Base-by-base conservation (phyloP, 2,113 vertebrate species). In the Hyperopisus bebe region DNA sequence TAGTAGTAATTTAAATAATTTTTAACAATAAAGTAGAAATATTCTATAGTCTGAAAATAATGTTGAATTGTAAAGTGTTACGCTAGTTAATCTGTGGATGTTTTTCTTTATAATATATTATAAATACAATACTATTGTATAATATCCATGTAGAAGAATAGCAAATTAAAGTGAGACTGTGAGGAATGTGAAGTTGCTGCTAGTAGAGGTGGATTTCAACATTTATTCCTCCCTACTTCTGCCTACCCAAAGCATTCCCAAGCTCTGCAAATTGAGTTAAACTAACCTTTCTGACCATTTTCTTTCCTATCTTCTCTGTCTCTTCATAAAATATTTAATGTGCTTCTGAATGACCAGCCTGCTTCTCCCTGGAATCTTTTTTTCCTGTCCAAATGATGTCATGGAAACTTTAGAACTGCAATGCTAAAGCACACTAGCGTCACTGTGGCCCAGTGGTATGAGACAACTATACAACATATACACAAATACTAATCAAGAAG, bases 251-350 rank as follows among this genome's bases (percentile, higher is more conserved):
- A 62, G 58, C 88, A 87, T 89, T 47, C 70, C 90, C 42, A 35
- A 92, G 93, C 93, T 94, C 92, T 92, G 91, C 93, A 95, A 95
- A 95, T 53, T 95, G 94, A 96, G 94, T 95, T 95, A 94, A 95
- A 96, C 96, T 98, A 98, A 97, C 97, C 98, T 98, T 97, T 97
- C 95, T 97, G 97, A 96, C 96, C 97, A 97, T 95, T 93, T 94
- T 96, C 95, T 96, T 97, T 97, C 96, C 97, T 97, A 95, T 96
- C 96, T 96, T 95, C 96, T 97, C 97, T 97, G 96, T 96, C 96
- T 95, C 95, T 97, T 98, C 97, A 98, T 99, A 96, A 98, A 99
- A 99, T 98, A 99, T 99, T 99, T 97, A 99, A 95, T 95, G 94
- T 94, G 95, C 95, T 96, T 96, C 96, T 96, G 97, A 98, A 97